Evolutionary conservation across 2,888 invertebrate genomes (phyloP), one percentile per base, ranked within the genome.

Genomic region (Cantharis nigra): DNA sequence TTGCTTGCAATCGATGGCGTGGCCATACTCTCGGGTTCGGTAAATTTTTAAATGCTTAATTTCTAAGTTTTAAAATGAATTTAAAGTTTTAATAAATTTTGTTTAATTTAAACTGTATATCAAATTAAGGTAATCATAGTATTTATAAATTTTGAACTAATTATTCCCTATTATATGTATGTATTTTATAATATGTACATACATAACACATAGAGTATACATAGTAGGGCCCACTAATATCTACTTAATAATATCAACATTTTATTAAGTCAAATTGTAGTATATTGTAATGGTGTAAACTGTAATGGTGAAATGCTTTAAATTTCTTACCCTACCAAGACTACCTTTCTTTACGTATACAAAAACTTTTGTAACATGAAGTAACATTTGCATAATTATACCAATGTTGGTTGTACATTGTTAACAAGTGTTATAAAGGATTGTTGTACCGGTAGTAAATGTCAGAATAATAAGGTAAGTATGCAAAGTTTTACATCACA

Each of bases 351-450:
- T 63, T n/a, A 49, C 26, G 9, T 74, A 63, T 69, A 69, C 63
- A 69, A 74, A 74, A 74, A 74, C 69, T 74, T 69, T 74, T 69
- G 62, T 63, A 74, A 74, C 69, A 63, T 67, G 49, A 74, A 69
- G 69, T 69, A 74, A 72, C 30, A 72, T 74, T 74, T 74, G 62
- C 74, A 74, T 74, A 74, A 74, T 74, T 30, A 26, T 74, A 69
- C 69, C 67, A 67, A 72, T 67, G 69, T 63, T 69, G 67, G 69
- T 65, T 65, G 65, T 62, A 67, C 28, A 67, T 49, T 30, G 72
- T 49, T 72, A 67, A 72, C 72, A 62, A 72, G 67, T 65, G 72
- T 67, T 72, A 49, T 33, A 23, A 72, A 67, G n/a, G 49, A 49
- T 49, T 49, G 49, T 49, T 49, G n/a, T 49, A 49, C 49, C n/a